phyloP scores from a whole-genome alignment of 2,113 vertebrate genomes.

The Cinclus cinclus region DNA sequence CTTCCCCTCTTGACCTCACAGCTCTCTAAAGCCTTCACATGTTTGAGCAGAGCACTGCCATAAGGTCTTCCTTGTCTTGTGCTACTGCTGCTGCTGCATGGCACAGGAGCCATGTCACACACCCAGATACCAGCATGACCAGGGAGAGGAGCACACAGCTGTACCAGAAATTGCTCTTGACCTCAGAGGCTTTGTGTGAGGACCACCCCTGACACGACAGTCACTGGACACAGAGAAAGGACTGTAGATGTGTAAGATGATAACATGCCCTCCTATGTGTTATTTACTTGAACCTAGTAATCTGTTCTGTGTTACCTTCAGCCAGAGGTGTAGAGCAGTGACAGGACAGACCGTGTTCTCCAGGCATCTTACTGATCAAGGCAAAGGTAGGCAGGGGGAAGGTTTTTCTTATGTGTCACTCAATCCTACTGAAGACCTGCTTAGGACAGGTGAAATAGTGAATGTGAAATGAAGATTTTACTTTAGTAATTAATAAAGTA shows the following conservation, averaged over 20 bases:
- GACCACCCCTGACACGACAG: background rate
- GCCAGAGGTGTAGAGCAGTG: background rate
- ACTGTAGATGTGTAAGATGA: background rate
- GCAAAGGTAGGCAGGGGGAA: background rate
- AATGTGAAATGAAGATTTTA: background rate
- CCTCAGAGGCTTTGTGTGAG: background rate
- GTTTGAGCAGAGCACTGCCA: background rate
- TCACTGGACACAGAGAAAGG: background rate
- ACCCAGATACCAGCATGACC: background rate
- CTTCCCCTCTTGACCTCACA: background rate
- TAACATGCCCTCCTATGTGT: background rate
- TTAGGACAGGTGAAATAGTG: background rate
- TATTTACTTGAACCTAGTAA: background rate
- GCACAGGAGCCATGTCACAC: background rate
- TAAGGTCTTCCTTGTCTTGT: background rate
- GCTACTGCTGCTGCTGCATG: background rate
- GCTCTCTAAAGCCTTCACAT: background rate
- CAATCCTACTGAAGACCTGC: background rate
- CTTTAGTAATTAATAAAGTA: background rate
- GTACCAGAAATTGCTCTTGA: background rate
- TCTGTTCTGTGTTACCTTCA: background rate
- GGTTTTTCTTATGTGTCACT: background rate
- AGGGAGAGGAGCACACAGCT: background rate
- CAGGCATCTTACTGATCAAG: background rate
- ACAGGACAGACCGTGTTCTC: background rate